These are phyloP conservation scores for Adineta ricciae DNA, from an alignment of 2,888 invertebrate genomes.

Conservation along the genomic window DNA sequence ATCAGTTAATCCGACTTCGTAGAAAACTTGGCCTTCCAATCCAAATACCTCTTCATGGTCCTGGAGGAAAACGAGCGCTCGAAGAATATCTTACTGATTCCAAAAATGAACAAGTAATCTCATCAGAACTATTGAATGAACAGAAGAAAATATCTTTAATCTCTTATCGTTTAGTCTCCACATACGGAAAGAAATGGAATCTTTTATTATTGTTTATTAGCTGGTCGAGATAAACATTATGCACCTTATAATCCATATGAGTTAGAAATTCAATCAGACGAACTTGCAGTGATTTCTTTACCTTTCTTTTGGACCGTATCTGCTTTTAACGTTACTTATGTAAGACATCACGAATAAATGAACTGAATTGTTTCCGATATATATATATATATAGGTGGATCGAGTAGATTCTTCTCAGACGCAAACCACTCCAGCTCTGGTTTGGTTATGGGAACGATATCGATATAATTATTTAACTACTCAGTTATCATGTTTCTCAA, in stretches of 20 bases:
- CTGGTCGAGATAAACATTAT: constrained; percentile 12
- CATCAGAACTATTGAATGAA: background rate
- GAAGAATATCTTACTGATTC: background rate
- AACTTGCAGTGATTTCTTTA: background rate
- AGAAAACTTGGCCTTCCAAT: constrained; percentile 28
- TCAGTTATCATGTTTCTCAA: background rate
- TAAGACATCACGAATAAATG: background rate
- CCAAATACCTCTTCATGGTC: constrained; percentile 25
- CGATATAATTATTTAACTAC: constrained; percentile 6
- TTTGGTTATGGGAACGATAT: constrained; percentile 21
- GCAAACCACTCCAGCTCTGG: background rate
- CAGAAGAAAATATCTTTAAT: background rate
- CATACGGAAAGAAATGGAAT: background rate
- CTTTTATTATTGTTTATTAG: constrained; percentile 22
- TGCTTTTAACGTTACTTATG: background rate
- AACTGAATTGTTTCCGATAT: background rate
- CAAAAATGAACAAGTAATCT: constrained; percentile 15
- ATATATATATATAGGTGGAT: background rate
- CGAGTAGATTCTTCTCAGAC: background rate
- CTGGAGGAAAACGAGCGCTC: constrained; percentile 20
- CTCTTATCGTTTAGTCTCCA: background rate
- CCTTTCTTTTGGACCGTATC: background rate
- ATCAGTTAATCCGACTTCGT: constrained; percentile 24
- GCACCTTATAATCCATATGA: constrained; percentile 3
- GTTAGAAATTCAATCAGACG: background rate